Conservation (phyloP, 2,797 vertebrate species). For the Loris lydekkerianus region DNA sequence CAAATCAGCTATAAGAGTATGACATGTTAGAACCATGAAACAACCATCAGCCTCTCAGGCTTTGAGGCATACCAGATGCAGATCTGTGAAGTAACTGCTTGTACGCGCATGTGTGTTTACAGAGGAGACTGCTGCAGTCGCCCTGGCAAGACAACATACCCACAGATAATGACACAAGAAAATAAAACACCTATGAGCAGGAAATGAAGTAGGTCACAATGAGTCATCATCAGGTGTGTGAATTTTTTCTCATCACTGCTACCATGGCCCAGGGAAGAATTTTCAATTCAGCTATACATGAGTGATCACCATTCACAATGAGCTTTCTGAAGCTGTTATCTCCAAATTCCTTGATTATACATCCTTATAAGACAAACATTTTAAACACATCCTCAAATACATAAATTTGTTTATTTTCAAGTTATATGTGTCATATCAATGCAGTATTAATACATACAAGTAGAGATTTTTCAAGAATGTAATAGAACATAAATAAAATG, state of each 20-base stretch:
- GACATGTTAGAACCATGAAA: neutral
- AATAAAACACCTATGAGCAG: conserved; percentile 49
- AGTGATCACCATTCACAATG: neutral
- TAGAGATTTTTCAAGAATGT: neutral
- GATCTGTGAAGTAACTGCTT: neutral
- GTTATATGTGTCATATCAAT: neutral
- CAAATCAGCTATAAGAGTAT: neutral
- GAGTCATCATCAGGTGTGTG: conserved; percentile 29
- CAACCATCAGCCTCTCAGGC: conserved; percentile 27
- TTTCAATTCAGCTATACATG: neutral
- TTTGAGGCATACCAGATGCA: neutral
- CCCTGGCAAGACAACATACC: neutral
- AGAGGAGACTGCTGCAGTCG: neutral
- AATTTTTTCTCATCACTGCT: neutral
- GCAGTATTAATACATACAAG: neutral
- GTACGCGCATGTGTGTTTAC: neutral
- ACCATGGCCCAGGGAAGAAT: neutral
- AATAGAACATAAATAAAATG: conserved; percentile 50
- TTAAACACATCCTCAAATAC: neutral
- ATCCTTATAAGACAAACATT: conserved; percentile 32
- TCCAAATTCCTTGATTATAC: neutral
- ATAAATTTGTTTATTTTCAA: conserved; percentile 38
- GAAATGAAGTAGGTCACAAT: conserved; percentile 54
- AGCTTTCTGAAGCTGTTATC: conserved; percentile 15
- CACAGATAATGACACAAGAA: conserved; percentile 41